A percentile compares a stretch with the other conserved stretches of the same genome.
These are phyloP conservation scores for Ashinkailepas kermadecensis DNA, from an alignment of 2,888 invertebrate genomes.

Conservation along the genomic window DNA sequence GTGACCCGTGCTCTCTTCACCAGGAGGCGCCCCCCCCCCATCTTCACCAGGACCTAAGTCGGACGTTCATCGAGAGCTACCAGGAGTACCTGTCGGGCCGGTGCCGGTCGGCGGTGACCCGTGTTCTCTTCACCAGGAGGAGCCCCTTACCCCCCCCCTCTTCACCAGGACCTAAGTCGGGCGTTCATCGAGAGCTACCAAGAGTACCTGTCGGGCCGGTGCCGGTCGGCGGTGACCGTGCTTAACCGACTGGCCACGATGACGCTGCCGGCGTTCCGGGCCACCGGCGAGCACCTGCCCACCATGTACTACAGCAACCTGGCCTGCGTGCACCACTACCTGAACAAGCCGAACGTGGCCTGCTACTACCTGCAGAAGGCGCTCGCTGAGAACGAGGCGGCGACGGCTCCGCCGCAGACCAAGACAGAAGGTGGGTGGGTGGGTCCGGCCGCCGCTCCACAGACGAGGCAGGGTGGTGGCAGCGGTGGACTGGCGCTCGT, in stretches of 20 bases:
- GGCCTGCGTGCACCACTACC: conserved; percentile 68
- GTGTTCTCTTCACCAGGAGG: too few relatives aligned
- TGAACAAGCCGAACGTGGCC: conserved; percentile 71
- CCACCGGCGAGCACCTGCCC: conserved; percentile 53
- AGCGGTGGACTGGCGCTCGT: too few relatives aligned
- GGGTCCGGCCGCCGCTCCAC: neutral
- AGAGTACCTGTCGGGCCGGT: conserved; percentile 30
- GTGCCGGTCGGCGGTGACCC: conserved; percentile 30
- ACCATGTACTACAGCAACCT: conserved; percentile 70
- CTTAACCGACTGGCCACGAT: conserved; percentile 32
- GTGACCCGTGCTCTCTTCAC: too few relatives aligned
- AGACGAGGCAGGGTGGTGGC: too few relatives aligned
- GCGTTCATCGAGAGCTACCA: conserved; percentile 31
- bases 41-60: neutral
- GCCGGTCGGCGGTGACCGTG: conserved; percentile 31
- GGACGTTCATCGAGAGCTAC: conserved; percentile 30
- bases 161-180: neutral
- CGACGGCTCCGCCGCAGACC: neutral
- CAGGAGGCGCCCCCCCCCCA: too few relatives aligned
- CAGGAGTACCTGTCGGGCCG: conserved; percentile 30
- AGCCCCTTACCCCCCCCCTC: neutral
- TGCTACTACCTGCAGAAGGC: conserved; percentile 72
- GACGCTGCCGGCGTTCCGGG: conserved; percentile 40
- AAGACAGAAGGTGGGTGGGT: neutral
- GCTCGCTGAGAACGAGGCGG: conserved; percentile 58